A percentile compares a stretch with the other conserved stretches of the same genome.
Conservation (phyloP, 2,888 invertebrate species). For the Tanytarsus gracilentus region DNA sequence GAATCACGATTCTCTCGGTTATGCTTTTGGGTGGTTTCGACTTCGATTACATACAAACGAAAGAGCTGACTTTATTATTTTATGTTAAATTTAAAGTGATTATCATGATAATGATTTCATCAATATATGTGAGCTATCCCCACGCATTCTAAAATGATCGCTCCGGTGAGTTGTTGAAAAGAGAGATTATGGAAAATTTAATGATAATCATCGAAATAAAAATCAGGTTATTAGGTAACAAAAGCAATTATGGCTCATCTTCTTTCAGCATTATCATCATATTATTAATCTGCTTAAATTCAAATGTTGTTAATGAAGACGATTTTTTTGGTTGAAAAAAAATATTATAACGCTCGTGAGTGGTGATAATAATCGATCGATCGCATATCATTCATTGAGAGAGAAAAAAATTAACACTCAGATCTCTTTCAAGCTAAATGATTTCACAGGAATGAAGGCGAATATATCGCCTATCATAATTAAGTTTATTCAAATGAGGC, state of each 20-base stretch:
- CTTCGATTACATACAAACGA: background rate
- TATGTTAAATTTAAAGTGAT: conserved; percentile 1
- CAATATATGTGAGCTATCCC: background rate
- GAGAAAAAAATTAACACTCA: too few relatives aligned
- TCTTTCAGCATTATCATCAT: conserved; percentile 11
- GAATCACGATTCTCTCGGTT: conserved; percentile 12
- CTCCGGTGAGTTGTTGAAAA: background rate
- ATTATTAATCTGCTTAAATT: conserved; percentile 13
- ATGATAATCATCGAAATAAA: conserved; percentile 7
- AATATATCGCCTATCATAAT: conserved; percentile 23
- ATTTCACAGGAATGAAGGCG: conserved; percentile 18
- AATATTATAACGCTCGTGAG: too few relatives aligned
- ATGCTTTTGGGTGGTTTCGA: conserved; percentile 5
- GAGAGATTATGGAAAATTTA: background rate
- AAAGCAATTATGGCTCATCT: conserved; percentile 27
- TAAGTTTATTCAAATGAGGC: conserved; percentile 28
- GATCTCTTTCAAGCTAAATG: conserved; percentile 2
- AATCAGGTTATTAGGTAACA: conserved; percentile 28
- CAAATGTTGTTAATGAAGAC: conserved; percentile 8
- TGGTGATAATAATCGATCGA: too few relatives aligned
- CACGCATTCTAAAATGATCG: background rate
- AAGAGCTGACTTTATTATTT: too few relatives aligned
- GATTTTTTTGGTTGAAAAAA: background rate
- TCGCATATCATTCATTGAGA: too few relatives aligned
- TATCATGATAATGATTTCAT: conserved; percentile 5